Evolutionary conservation across 2,888 invertebrate species (phyloP), one percentile per base, ranked within the genome.

Genomic region (Hydriomena furcata): DNA sequence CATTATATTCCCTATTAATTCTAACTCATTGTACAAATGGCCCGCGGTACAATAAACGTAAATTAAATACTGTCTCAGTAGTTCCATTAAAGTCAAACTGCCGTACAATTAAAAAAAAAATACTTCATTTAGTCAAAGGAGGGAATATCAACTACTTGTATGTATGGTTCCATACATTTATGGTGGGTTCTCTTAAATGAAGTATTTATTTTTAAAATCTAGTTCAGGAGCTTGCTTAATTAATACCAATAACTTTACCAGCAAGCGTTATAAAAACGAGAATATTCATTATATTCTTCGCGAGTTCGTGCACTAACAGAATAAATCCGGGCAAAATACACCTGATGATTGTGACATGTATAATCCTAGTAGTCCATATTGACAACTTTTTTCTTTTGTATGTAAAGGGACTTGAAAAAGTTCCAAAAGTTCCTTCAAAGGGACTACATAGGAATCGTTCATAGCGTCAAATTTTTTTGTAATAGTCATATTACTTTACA

Each of bases 1-100:
- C 20, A 37, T 28, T 30, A 36, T 24, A 28, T 12, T 37, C 17
- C 1, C 25, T 25, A 10, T 20, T 1, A 3, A 17, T 17, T 24
- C 13, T 20, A 40, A 40, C 25, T 7, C 21, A 12, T 23, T 37
- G 37, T 11, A 38, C 36, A 42, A 28, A 12, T 43, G 24, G 37
- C 41, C 28, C 32, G 31, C 35, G 38, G 36, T 23, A 45, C 41
- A 47, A 41, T 42, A 54, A 49, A 55, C 45, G 37, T 47, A 49
- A 51, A 17, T 46, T 53, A 51, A 53, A 60, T 58, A 60, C 58
- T 58, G 58, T 54, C 43, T 55, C 46, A 57, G 43, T 44, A 49
- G 31, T 37, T 35, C 42, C 10, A 40, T 21, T 41, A 31, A 5
- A 21, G 7, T 34, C 28, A 38, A 28, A 25, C 37, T 21, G 37